Conservation (phyloP, 2,113 vertebrate species). For the Empidonax alnorum region DNA sequence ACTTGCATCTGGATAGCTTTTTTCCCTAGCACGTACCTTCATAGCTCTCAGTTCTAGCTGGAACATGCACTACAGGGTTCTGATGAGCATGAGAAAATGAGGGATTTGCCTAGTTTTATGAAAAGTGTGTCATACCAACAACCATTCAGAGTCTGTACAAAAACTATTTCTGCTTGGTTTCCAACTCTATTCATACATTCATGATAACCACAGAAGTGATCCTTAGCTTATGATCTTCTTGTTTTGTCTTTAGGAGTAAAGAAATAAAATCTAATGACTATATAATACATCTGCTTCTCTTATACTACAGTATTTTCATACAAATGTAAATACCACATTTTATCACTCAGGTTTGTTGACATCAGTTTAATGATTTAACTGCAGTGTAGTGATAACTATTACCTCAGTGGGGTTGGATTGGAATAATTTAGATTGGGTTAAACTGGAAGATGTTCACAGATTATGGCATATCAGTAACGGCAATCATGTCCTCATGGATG, state of each 20-base stretch:
- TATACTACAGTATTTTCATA: neutral
- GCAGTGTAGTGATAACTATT: neutral
- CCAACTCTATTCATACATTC: neutral
- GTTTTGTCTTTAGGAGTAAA: neutral
- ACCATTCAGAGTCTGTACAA: neutral
- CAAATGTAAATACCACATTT: neutral
- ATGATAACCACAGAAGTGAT: neutral
- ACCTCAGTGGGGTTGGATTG: neutral
- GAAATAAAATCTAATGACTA: neutral
- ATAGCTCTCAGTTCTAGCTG: neutral
- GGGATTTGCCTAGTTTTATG: neutral
- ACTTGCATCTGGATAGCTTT: neutral
- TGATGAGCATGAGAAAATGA: neutral
- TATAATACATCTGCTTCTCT: neutral
- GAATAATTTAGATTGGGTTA: neutral
- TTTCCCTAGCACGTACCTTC: neutral
- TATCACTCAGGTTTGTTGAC: neutral
- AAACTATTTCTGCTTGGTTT: neutral
- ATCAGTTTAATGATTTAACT: neutral
- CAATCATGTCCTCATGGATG: rapidly evolving
- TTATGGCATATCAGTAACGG: neutral
- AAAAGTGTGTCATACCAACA: neutral
- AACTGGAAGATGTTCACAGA: neutral
- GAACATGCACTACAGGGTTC: neutral
- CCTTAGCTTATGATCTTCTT: neutral